phyloP scores from a whole-genome alignment of 2,797 vertebrate species.

The Oreortyx pictus region DNA sequence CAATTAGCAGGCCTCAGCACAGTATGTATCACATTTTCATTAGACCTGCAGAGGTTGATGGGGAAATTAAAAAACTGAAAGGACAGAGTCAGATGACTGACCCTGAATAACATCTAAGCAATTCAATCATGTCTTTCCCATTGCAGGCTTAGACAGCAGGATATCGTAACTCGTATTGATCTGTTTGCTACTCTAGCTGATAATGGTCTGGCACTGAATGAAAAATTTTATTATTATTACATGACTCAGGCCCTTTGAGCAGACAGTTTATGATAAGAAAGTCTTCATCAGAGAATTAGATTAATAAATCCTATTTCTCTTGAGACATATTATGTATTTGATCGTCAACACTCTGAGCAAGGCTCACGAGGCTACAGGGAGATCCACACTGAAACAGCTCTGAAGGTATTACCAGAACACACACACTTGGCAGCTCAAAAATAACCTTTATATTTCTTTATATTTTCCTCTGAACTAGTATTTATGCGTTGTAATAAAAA shows the following conservation, averaged over 20 bases:
- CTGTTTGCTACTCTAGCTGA: slow-evolving; percentile 42
- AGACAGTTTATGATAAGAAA: slow-evolving; percentile 24
- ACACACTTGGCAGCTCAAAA: not conserved
- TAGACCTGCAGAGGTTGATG: slow-evolving; percentile 6
- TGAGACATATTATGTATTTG: not conserved
- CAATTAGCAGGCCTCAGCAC: not conserved
- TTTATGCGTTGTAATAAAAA: not conserved
- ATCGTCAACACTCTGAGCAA: not conserved
- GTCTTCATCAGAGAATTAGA: slow-evolving; percentile 15
- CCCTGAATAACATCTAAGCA: slow-evolving; percentile 65
- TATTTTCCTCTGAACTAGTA: not conserved
- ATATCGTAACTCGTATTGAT: slow-evolving; percentile 40
- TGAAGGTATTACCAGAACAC: not conserved
- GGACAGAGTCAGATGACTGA: slow-evolving; percentile 57
- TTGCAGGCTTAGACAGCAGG: slow-evolving; percentile 47
- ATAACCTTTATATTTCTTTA: not conserved
- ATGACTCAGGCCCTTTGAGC: slow-evolving; percentile 34
- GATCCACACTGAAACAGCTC: not conserved
- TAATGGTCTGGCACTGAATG: slow-evolving; percentile 16
- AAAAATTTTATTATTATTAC: slow-evolving; percentile 37
- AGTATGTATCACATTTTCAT: slow-evolving; percentile 1
- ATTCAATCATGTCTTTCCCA: slow-evolving; percentile 56
- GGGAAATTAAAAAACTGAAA: slow-evolving; percentile 53
- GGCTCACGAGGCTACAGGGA: not conserved
- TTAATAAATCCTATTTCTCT: slow-evolving; percentile 1